Conservation (phyloP, 2,113 vertebrate genomes). For the Eulemur macaco region DNA sequence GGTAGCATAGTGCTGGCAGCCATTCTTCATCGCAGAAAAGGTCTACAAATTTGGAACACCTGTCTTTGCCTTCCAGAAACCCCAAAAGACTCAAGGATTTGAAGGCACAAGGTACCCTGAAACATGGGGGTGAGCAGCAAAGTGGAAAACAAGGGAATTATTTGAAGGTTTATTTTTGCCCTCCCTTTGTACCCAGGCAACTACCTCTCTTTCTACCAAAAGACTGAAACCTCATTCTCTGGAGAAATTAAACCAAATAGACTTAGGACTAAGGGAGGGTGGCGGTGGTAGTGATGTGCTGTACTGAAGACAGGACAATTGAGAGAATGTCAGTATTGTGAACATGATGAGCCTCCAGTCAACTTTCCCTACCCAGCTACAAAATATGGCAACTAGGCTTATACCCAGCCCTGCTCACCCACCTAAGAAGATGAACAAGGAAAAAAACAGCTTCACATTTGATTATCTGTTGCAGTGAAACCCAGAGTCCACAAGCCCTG, state of each 20-base stretch:
- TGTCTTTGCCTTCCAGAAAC: not conserved
- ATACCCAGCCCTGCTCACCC: not conserved
- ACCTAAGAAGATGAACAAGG: not conserved
- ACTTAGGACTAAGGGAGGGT: not conserved
- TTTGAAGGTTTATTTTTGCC: not conserved
- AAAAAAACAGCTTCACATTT: not conserved
- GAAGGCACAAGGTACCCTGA: not conserved
- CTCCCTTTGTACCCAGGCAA: not conserved
- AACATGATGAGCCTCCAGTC: not conserved
- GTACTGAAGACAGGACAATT: not conserved
- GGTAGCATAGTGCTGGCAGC: not conserved
- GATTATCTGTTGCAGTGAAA: not conserved
- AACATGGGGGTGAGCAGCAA: not conserved
- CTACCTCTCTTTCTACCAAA: not conserved
- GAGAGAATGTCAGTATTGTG: not conserved
- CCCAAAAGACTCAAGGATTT: not conserved
- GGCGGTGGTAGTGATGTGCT: not conserved
- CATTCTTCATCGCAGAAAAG: not conserved
- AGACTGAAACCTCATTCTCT: not conserved
- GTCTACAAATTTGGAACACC: constrained; percentile 2
- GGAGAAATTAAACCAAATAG: not conserved
- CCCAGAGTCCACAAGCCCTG: not conserved
- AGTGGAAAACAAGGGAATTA: not conserved
- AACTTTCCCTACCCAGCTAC: not conserved
- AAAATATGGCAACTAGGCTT: not conserved